Evolutionary conservation across 2,888 invertebrate species (phyloP).

Genomic region (Synergus gifuensis): DNA sequence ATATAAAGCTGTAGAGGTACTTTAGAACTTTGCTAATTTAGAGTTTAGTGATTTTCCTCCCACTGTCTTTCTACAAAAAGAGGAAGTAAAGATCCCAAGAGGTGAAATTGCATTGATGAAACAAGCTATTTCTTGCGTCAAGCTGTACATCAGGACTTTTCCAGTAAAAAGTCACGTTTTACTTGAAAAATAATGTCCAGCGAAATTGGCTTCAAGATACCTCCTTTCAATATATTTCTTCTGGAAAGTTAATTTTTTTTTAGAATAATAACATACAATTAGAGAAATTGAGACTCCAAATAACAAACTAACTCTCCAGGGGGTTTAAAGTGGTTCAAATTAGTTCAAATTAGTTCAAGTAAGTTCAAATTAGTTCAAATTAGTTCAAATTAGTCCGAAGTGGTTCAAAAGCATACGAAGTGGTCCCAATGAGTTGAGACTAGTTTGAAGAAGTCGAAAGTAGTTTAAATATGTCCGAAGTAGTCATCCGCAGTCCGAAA

Average conservation of each 20-base stretch:
- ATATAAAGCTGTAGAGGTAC: background rate
- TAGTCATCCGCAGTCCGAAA: background rate
- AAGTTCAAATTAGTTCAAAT: background rate
- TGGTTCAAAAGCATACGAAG: background rate
- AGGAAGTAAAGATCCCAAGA: background rate
- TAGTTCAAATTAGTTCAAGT: background rate
- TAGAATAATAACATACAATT: background rate
- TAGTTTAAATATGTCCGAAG: background rate
- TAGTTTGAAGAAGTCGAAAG: background rate
- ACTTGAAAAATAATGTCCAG: too few species aligned
- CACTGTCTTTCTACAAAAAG: background rate
- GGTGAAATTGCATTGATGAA: background rate
- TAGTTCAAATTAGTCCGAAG: background rate
- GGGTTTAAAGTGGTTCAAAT: background rate
- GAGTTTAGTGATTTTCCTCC: background rate
- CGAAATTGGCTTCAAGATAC: background rate
- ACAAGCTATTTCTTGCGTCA: background rate
- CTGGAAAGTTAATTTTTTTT: background rate
- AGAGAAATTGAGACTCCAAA: background rate
- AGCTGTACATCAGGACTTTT: background rate
- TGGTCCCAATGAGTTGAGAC: background rate
- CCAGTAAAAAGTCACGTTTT: background rate
- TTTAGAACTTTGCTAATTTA: background rate
- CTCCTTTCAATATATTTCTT: background rate
- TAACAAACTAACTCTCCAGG: background rate